phyloP scores from a whole-genome alignment of 2,888 invertebrate species.

The Microplitis deprimator region DNA sequence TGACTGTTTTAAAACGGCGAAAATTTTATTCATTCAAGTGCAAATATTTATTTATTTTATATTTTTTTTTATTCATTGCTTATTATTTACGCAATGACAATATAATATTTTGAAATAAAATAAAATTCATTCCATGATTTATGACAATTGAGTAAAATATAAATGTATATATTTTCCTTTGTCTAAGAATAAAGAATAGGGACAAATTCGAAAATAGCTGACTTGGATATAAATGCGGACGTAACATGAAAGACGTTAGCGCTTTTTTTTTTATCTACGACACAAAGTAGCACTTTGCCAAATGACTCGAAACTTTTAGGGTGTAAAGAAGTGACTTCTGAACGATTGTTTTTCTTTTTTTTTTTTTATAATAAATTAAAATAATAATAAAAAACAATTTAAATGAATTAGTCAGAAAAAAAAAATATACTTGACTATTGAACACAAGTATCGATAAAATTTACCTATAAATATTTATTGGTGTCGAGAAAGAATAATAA shows the following conservation, averaged over 20 bases:
- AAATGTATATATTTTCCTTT: slow-evolving; percentile 14
- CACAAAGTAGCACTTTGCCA: slow-evolving; percentile 71
- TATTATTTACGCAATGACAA: not conserved
- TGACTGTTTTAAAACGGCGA: not conserved
- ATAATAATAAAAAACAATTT: not conserved
- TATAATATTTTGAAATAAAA: too few species aligned
- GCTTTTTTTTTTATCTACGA: slow-evolving; percentile 62
- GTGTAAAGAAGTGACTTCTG: slow-evolving; percentile 43
- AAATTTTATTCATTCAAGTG: not conserved
- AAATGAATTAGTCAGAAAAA: too few species aligned
- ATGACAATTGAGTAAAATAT: slow-evolving; percentile 19
- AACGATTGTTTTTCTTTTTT: slow-evolving; percentile 26
- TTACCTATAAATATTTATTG: too few species aligned
- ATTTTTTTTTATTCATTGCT: not conserved
- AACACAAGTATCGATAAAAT: too few species aligned
- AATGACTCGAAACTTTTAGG: slow-evolving; percentile 70
- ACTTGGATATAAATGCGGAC: slow-evolving; percentile 59
- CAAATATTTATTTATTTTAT: not conserved
- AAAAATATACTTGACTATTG: not conserved
- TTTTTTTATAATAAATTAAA: not conserved
- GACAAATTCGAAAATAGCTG: slow-evolving; percentile 60
- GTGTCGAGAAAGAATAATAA: not conserved
- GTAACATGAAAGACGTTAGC: slow-evolving; percentile 59
- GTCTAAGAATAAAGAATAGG: slow-evolving; percentile 32
- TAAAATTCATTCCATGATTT: slow-evolving; percentile 9